phyloP scores from a whole-genome alignment of 2,113 vertebrate genomes.

The Ciconia maguari region DNA sequence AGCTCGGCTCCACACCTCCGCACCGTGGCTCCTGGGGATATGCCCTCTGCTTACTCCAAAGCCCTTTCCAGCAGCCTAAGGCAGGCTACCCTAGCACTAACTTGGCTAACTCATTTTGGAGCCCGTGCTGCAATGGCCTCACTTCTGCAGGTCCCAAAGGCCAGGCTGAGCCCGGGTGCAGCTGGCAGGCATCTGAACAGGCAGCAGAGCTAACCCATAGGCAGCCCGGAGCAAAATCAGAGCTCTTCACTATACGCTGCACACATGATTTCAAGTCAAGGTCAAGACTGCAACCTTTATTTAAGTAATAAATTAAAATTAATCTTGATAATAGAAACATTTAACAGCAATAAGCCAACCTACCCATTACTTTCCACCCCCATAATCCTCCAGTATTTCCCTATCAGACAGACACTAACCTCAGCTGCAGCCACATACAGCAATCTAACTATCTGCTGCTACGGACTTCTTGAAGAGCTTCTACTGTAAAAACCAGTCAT shows the following conservation, averaged over 20 bases:
- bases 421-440: not conserved
- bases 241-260: fast-evolving
- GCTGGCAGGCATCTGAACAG: fast-evolving
- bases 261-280: not conserved
- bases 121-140: fast-evolving
- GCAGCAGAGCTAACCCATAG: not conserved
- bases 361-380: not conserved
- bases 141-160: not conserved
- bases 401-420: not conserved
- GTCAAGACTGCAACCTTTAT: not conserved
- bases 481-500: too few species aligned
- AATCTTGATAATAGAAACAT: not conserved
- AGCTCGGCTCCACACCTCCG: not conserved
- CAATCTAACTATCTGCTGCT: not conserved
- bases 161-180: not conserved
- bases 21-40: too few species aligned
- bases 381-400: not conserved
- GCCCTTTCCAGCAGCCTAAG: not conserved
- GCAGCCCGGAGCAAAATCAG: not conserved
- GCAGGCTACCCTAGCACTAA: not conserved
- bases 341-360: not conserved
- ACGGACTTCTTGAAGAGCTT: not conserved
- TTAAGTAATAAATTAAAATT: not conserved
- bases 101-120: not conserved
- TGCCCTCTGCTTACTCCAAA: not conserved